Evolutionary conservation across 2,113 vertebrate genomes (phyloP).

Genomic region (Melanotaenia duboulayi): DNA sequence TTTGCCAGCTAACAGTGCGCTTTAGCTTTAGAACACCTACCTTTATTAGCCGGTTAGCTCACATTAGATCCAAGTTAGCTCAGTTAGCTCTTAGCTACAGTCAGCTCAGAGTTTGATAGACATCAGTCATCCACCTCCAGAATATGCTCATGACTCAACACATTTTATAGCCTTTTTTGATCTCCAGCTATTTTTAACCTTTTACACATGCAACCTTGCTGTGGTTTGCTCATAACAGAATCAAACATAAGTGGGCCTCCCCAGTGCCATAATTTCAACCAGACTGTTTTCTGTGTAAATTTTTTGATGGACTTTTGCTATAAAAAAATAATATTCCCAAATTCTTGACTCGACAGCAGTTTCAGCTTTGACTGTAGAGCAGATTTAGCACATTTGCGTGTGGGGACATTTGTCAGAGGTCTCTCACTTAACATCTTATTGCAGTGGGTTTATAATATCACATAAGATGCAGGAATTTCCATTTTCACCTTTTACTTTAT

Average conservation of each 20-base stretch:
- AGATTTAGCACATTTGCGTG: not conserved
- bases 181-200: not conserved
- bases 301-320: not conserved
- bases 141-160: too few species aligned
- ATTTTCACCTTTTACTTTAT: not conserved
- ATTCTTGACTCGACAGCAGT: not conserved
- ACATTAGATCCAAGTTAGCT: too few species aligned
- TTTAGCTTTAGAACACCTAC: too few species aligned
- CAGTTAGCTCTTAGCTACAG: too few species aligned
- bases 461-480: not conserved
- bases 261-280: too few species aligned
- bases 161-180: not conserved
- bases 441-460: slow-evolving; percentile 18
- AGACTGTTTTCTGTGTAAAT: not conserved
- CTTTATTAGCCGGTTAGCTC: too few species aligned
- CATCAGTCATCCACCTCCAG: too few species aligned
- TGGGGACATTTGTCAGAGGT: too few species aligned
- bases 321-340: not conserved
- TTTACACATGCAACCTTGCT: too few species aligned
- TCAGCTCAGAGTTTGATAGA: too few species aligned
- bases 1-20: too few species aligned
- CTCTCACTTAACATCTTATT: slow-evolving; percentile 1
- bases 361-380: not conserved
- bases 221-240: not conserved
- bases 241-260: too few species aligned